These are phyloP conservation scores for Parnassius glacialis DNA, from an alignment of 2,888 invertebrate species.

Conservation along the genomic window DNA sequence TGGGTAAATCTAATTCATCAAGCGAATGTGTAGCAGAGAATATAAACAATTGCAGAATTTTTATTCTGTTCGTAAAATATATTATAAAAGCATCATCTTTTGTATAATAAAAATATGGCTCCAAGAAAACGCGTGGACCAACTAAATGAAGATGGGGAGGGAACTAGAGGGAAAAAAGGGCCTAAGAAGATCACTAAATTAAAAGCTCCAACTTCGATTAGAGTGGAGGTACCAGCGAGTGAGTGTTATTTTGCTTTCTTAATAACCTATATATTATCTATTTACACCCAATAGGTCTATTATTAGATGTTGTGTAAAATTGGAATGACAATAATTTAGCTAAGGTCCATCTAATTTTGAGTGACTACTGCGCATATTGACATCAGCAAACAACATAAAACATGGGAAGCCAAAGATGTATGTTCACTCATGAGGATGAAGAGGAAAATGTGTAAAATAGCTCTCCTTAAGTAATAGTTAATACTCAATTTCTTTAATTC, in stretches of 20 bases:
- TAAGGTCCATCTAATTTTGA: not conserved
- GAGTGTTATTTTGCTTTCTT: not conserved
- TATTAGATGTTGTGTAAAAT: no score
- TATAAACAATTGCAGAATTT: not conserved
- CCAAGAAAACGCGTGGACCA: not conserved
- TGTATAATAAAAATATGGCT: constrained; percentile 14
- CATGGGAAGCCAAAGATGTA: no score
- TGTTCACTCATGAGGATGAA: no score
- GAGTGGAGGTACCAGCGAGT: constrained; percentile 5
- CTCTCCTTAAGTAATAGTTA: no score
- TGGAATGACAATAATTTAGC: no score
- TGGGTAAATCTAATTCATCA: not conserved
- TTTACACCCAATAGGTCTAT: not conserved
- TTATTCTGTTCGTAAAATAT: not conserved
- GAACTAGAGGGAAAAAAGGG: constrained; percentile 13
- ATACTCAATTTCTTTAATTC: no score
- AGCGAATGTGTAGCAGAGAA: not conserved
- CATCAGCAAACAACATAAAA: no score
- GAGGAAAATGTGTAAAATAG: no score
- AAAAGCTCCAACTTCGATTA: constrained; percentile 34
- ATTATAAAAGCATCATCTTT: not conserved
- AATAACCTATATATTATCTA: not conserved
- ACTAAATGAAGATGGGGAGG: no score
- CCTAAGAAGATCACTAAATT: constrained; percentile 35
- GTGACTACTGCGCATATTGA: not conserved